These are phyloP conservation scores for Stomorhina lunata DNA, from an alignment of 2,888 invertebrate species.

Conservation along the genomic window DNA sequence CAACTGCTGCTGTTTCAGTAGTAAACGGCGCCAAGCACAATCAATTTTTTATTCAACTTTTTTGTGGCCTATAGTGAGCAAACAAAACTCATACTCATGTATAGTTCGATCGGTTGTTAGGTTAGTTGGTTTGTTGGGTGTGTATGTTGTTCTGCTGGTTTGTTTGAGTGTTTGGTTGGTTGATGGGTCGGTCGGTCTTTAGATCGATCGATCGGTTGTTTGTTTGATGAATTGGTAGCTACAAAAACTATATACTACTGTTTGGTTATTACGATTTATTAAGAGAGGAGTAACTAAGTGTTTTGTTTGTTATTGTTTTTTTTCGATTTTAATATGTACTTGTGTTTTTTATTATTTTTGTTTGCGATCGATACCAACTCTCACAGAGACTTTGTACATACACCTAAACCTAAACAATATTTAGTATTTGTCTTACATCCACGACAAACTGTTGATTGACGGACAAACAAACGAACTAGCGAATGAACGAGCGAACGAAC, in stretches of 20 bases:
- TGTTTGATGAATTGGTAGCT: no score
- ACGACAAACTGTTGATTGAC: constrained; percentile 40
- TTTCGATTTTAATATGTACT: background rate
- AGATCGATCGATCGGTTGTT: constrained; percentile 30
- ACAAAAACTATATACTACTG: constrained; percentile 2
- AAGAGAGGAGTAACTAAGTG: constrained; percentile 14
- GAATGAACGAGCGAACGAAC: no score
- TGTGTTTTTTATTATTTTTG: constrained; percentile 29
- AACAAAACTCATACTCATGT: constrained; percentile 15
- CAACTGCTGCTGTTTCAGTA: background rate
- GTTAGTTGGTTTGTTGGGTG: constrained; percentile 54
- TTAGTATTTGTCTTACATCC: constrained; percentile 34
- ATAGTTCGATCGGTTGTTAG: constrained; percentile 51
- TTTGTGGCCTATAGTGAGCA: constrained; percentile 20
- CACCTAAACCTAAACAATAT: background rate
- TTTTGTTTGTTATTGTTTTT: constrained; percentile 33
- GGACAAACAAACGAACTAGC: constrained; percentile 23
- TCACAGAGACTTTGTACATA: background rate
- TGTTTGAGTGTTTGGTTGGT: constrained; percentile 13
- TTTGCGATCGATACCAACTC: constrained; percentile 17
- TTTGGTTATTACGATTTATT: constrained; percentile 21
- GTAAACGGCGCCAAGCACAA: constrained; percentile 55
- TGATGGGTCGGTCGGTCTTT: constrained; percentile 39
- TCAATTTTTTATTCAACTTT: constrained; percentile 19
- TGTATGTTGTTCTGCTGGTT: constrained; percentile 21